These are phyloP conservation scores for Tiphia femorata DNA, from an alignment of 2,888 invertebrate species.

Conservation along the genomic window DNA sequence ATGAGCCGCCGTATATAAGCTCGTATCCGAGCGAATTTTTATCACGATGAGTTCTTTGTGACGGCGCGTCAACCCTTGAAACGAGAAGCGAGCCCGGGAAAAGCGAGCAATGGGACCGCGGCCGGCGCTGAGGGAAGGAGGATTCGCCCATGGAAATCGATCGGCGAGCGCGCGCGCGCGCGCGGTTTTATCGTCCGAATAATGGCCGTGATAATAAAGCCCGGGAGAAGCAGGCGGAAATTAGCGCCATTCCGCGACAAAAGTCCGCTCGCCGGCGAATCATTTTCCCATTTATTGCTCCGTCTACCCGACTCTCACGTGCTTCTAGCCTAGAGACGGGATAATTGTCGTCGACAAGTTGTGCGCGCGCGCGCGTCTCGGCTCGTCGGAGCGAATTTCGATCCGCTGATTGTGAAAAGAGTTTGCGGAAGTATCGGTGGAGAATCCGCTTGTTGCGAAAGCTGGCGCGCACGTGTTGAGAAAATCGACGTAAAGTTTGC, in stretches of 20 bases:
- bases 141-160: not conserved
- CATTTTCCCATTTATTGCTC: slow-evolving; percentile 17
- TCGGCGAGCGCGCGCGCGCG: no score
- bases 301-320: not conserved
- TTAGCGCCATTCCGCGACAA: slow-evolving; percentile 4
- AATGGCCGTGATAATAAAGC: slow-evolving; percentile 6
- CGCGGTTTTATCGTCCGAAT: slow-evolving; percentile 3
- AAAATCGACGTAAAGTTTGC: no score
- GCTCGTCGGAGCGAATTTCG: no score
- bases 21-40: no score
- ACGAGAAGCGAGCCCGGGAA: no score
- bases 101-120: no score
- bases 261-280: not conserved
- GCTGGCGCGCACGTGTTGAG: no score
- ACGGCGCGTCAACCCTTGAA: not conserved
- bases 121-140: not conserved
- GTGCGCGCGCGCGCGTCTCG: no score
- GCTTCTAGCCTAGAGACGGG: not conserved
- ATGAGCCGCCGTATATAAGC: no score
- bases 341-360: slow-evolving; percentile 21
- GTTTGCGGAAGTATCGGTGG: no score
- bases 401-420: no score
- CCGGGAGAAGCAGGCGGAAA: not conserved
- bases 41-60: not conserved
- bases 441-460: no score